Conservation (phyloP, 2,113 vertebrate species). For the Thalassoma bifasciatum region DNA sequence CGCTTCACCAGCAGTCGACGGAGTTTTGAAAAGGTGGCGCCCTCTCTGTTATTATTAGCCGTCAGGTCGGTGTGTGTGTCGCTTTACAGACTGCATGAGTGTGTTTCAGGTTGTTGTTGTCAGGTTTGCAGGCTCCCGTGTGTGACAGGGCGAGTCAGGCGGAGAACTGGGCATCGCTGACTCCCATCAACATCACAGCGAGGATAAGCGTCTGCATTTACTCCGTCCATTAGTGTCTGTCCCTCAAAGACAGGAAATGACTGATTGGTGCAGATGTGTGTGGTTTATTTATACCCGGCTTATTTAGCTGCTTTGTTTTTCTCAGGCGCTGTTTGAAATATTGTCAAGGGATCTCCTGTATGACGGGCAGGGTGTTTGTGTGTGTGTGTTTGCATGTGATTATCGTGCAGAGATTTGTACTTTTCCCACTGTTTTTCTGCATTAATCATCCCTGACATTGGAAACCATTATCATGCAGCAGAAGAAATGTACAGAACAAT, state of each 20-base stretch:
- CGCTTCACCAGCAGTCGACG: constrained; percentile 10
- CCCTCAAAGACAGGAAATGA: constrained; percentile 65
- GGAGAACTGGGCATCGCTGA: constrained; percentile 38
- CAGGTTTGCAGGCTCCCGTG: constrained; percentile 41
- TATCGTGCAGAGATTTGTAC: constrained; percentile 17
- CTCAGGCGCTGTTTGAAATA: constrained; percentile 41
- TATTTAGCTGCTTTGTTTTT: constrained; percentile 44
- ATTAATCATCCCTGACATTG: not conserved
- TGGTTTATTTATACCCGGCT: constrained; percentile 60
- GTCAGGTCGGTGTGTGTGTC: constrained; percentile 40
- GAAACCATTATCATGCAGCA: constrained; percentile 1
- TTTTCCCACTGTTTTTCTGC: constrained; percentile 1
- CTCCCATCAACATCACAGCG: constrained; percentile 57
- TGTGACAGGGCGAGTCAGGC: constrained; percentile 38
- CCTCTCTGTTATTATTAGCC: constrained; percentile 62
- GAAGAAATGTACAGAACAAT: not conserved
- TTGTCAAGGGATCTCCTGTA: constrained; percentile 30
- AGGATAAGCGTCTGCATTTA: constrained; percentile 63
- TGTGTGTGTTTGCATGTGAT: constrained; percentile 24
- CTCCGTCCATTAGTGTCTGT: constrained; percentile 63
- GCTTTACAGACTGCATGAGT: not conserved
- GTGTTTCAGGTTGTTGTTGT: constrained; percentile 51
- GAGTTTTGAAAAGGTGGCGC: constrained; percentile 26
- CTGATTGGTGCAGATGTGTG: constrained; percentile 59
- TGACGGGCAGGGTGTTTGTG: constrained; percentile 8